These are phyloP conservation scores for Dolichoris vasculosae DNA, from an alignment of 1,140 invertebrate species.

Conservation along the genomic window DNA sequence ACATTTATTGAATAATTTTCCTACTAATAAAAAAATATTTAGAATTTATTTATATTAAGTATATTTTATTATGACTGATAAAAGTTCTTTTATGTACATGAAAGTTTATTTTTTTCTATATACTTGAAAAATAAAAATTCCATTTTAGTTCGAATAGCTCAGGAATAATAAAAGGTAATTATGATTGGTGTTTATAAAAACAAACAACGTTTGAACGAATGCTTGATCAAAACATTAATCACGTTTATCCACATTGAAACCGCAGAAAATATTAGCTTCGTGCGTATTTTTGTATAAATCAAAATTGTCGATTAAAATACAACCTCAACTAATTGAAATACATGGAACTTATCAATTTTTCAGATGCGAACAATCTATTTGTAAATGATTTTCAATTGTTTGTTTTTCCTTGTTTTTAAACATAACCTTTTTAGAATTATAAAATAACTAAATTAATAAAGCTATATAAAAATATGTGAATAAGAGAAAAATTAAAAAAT, in stretches of 20 bases:
- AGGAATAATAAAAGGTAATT: background rate
- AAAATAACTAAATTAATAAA: too few relatives aligned
- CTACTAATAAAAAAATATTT: too few relatives aligned
- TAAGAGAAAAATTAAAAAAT: slow-evolving; percentile 42
- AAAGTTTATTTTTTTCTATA: too few relatives aligned
- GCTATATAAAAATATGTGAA: slow-evolving; percentile 18
- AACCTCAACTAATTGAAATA: slow-evolving; percentile 21
- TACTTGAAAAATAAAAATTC: background rate
- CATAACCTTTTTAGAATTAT: background rate
- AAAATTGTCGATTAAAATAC: slow-evolving; percentile 40
- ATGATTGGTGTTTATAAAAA: slow-evolving; percentile 21
- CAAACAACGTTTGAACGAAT: slow-evolving; percentile 14
- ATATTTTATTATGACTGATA: background rate
- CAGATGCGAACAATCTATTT: slow-evolving; percentile 27
- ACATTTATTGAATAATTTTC: too few relatives aligned
- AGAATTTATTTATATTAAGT: too few relatives aligned
- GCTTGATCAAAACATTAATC: slow-evolving; percentile 23
- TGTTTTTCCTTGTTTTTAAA: background rate
- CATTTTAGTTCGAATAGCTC: slow-evolving; percentile 26
- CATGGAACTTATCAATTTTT: background rate
- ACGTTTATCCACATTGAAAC: background rate
- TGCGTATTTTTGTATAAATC: background rate
- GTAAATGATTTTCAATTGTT: slow-evolving; percentile 24
- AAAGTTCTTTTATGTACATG: background rate
- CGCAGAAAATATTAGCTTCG: slow-evolving; percentile 9